Evolutionary conservation across 2,888 invertebrate species (phyloP).

Genomic region (Philhelius pedissequus): DNA sequence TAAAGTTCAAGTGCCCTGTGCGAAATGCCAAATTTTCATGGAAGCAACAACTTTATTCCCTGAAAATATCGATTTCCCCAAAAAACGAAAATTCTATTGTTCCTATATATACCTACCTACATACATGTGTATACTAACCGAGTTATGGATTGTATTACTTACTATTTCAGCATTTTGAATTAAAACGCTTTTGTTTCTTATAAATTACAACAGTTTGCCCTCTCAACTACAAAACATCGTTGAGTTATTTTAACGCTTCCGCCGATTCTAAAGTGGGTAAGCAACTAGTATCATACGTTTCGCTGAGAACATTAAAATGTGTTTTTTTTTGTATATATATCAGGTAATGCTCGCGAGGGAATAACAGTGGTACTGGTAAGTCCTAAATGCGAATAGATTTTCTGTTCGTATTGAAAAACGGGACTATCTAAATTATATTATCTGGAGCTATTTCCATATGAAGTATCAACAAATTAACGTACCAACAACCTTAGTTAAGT

Average conservation of each 20-base stretch:
- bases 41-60: slow-evolving; percentile 61
- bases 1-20: not conserved
- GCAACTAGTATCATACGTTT: not conserved
- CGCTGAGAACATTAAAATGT: slow-evolving; percentile 12
- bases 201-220: not conserved
- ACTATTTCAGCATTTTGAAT: slow-evolving; percentile 9
- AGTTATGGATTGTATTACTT: not conserved
- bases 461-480: slow-evolving; percentile 1
- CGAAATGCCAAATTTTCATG: slow-evolving; percentile 17
- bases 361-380: slow-evolving; percentile 38
- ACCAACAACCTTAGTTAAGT: slow-evolving; percentile 12
- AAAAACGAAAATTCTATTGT: slow-evolving; percentile 32
- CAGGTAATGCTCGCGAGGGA: slow-evolving; percentile 12
- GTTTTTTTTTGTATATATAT: slow-evolving; percentile 5
- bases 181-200: not conserved
- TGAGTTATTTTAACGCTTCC: slow-evolving; percentile 22
- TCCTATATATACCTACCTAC: not conserved
- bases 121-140: slow-evolving; percentile 36
- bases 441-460: slow-evolving; percentile 8
- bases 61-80: slow-evolving; percentile 62
- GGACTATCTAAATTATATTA: slow-evolving; percentile 1
- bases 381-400: slow-evolving; percentile 34
- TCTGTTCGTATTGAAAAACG: slow-evolving; percentile 7
- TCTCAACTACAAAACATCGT: slow-evolving; percentile 1
- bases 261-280: not conserved